Evolutionary conservation across 2,797 vertebrate genomes (phyloP).

Genomic region (Pempheris klunzingeri): DNA sequence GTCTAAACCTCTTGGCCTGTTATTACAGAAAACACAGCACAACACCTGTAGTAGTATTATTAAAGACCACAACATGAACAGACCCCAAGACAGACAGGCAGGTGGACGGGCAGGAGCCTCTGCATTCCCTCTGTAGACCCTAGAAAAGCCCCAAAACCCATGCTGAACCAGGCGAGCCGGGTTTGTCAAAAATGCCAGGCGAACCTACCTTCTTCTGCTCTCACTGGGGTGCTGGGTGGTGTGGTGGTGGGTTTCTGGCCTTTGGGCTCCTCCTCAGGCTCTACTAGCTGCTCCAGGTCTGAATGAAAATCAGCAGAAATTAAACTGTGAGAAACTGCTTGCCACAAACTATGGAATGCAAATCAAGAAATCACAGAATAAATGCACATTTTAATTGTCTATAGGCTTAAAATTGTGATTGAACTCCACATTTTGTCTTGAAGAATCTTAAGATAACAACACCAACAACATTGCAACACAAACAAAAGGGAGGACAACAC

Average conservation of each 20-base stretch:
- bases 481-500: conserved; percentile 42
- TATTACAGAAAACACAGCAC: conserved; percentile 84
- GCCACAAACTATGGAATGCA: neutral
- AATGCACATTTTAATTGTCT: neutral
- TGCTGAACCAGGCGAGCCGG: conserved; percentile 60
- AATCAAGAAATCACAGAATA: neutral
- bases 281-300: conserved; percentile 80
- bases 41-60: conserved; percentile 74
- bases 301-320: conserved; percentile 30
- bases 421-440: conserved; percentile 11
- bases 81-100: conserved; percentile 69
- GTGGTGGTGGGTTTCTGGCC: conserved; percentile 87
- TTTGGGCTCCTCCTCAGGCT: conserved; percentile 82
- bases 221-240: conserved; percentile 92
- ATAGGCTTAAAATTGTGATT: neutral
- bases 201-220: conserved; percentile 94
- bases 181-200: neutral
- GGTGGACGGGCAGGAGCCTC: conserved; percentile 54
- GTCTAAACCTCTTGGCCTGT: conserved; percentile 83
- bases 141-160: conserved; percentile 58
- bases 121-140: conserved; percentile 51
- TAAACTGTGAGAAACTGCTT: neutral
- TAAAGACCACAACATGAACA: conserved; percentile 77
- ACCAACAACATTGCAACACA: conserved; percentile 36
- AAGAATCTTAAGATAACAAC: neutral